These are phyloP conservation scores for Portunus trituberculatus DNA, from an alignment of 1,140 invertebrate species.

Conservation along the genomic window DNA sequence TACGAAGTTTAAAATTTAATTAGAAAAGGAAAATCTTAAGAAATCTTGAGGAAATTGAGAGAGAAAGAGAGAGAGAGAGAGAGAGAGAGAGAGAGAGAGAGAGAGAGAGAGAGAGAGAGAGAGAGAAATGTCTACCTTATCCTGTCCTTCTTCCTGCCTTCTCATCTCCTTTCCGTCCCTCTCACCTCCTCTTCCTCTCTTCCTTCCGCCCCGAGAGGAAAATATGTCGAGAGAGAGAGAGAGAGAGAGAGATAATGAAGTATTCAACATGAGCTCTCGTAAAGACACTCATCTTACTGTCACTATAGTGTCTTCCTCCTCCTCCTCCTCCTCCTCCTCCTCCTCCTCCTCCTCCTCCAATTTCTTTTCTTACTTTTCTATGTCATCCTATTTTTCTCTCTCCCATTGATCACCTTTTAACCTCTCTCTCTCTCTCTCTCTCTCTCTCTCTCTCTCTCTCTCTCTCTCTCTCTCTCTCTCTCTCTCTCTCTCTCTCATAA, in stretches of 20 bases:
- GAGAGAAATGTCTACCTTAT: no score
- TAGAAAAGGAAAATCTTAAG: background rate
- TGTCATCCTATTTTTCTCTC: background rate
- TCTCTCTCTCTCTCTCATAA: constrained; percentile 34
- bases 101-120: no score
- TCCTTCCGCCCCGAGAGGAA: no score
- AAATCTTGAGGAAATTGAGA: background rate
- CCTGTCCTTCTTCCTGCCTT: no score
- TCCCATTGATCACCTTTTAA: background rate
- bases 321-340: background rate
- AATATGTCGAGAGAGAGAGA: background rate
- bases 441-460: constrained; percentile 44
- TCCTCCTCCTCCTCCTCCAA: constrained; percentile 12
- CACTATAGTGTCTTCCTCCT: background rate
- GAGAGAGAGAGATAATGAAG: background rate
- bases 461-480: background rate
- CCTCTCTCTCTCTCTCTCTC: background rate
- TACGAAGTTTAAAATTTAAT: background rate
- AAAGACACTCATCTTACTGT: background rate
- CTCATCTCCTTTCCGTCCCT: no score
- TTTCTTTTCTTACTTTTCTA: background rate
- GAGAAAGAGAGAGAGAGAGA: background rate
- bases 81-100: no score
- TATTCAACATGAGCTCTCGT: background rate
- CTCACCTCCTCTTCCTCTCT: no score